phyloP scores from a whole-genome alignment of 2,113 vertebrate species.

The Periophthalmodon schlosseri region DNA sequence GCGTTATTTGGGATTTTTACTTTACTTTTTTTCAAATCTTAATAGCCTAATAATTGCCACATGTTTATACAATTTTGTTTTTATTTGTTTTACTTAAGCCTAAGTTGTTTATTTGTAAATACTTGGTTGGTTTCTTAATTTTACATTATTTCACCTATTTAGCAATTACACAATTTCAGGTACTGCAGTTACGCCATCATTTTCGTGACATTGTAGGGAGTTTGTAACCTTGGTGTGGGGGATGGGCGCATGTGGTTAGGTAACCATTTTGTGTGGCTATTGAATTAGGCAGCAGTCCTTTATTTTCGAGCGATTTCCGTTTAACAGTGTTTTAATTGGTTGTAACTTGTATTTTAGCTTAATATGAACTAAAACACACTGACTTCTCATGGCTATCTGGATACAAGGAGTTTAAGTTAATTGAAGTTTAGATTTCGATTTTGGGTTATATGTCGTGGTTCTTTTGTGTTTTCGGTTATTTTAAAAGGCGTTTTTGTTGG shows the following conservation, averaged over 20 bases:
- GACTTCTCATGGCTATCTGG: not conserved
- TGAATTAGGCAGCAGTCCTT: not conserved
- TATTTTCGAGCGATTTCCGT: not conserved
- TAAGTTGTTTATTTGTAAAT: not conserved
- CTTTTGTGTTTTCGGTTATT: not conserved
- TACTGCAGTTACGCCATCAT: not conserved
- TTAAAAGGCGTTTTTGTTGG: not conserved
- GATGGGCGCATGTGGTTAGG: slow-evolving; percentile 69
- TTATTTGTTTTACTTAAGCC: not conserved
- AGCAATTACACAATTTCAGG: not conserved
- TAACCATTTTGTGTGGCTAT: slow-evolving; percentile 49
- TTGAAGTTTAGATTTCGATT: not conserved
- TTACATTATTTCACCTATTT: not conserved
- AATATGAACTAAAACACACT: not conserved
- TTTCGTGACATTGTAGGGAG: slow-evolving; percentile 69
- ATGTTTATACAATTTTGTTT: slow-evolving; percentile 18
- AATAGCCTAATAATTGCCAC: slow-evolving; percentile 13
- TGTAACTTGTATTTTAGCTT: not conserved
- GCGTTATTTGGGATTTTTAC: slow-evolving; percentile 61
- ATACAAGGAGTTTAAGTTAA: not conserved
- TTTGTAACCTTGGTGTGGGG: slow-evolving; percentile 79
- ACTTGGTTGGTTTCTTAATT: not conserved
- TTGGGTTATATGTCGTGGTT: not conserved
- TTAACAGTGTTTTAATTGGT: not conserved
- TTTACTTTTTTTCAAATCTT: slow-evolving; percentile 3